Base-by-base conservation (phyloP, 2,113 vertebrate species). In the Misgurnus anguillicaudatus region DNA sequence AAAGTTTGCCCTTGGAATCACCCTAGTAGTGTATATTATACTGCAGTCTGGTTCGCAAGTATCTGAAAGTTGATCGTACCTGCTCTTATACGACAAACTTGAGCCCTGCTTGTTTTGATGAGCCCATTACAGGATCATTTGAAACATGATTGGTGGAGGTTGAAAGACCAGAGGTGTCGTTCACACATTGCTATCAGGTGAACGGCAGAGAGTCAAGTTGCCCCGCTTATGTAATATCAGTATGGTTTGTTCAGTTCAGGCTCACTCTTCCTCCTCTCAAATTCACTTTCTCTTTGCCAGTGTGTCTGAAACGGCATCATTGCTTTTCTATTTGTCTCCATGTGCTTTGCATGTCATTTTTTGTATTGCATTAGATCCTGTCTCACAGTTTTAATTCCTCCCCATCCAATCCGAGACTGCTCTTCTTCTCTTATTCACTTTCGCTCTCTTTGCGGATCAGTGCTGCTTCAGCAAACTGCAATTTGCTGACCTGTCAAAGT, bases 401-500 rank as follows among this genome's bases (percentile, higher is more conserved):
- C 4, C 5, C 24, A 11, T 24, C 21, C 19, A 9, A n/a, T 58
- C 9, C 24, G n/a, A 45, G 21, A 6, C 4, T 55, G 24, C 55
- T 55, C 21, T 62, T 24, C 17, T 41, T 70, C 42, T 6, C 45
- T 63, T 53, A 51, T 16, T 47, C 53, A 17, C 41, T 38, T 42
- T 60, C 36, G 16, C 38, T 69, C 17, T 79, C 66, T 77, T 48
- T 31, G 48, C 65, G 76, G 72, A 68, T 80, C 77, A 80, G 77
- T 78, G 80, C 74, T 65, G 73, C 74, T 80, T 82, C 77, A 82
- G 83, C 80, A 85, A 51, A 58, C 60, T 55, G 72, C 51, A 36
- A 70, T 82, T 77, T 68, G 76, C 83, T 77, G 77, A 85, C 53
- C 48, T 72, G 42, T 82, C 77, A 77, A 60, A 58, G 61, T 61